Evolutionary conservation across 2,888 invertebrate genomes (phyloP).

Genomic region (Patella caerulea): DNA sequence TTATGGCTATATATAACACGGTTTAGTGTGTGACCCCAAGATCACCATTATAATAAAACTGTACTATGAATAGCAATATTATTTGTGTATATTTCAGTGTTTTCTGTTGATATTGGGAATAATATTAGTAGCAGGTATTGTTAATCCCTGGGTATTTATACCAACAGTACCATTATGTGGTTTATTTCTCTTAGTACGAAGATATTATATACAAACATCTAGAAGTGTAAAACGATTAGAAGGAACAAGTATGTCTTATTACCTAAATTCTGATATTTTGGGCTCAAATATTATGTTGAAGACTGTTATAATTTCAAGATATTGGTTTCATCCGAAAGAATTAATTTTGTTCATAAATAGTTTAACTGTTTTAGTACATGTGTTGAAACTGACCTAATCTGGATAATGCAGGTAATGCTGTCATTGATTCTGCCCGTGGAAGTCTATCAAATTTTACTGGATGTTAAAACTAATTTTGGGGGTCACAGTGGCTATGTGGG

Average conservation of each 20-base stretch:
- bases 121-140: slow-evolving; percentile 79
- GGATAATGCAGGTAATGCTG: too few species aligned
- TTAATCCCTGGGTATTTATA: slow-evolving; percentile 77
- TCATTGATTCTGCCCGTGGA: too few species aligned
- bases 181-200: slow-evolving; percentile 83
- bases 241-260: slow-evolving; percentile 71
- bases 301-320: neutral
- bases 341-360: too few species aligned
- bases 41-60: too few species aligned
- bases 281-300: neutral
- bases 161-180: slow-evolving; percentile 79
- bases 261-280: neutral
- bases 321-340: too few species aligned
- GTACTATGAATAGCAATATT: neutral
- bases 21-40: too few species aligned
- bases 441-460: too few species aligned
- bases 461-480: too few species aligned
- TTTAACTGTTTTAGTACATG: too few species aligned
- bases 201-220: slow-evolving; percentile 85
- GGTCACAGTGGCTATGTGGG: too few species aligned
- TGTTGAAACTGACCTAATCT: too few species aligned
- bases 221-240: slow-evolving; percentile 80
- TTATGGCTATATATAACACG: too few species aligned
- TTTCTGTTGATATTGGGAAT: slow-evolving; percentile 79
- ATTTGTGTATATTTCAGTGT: slow-evolving; percentile 70